Evolutionary conservation across 2,113 vertebrate genomes (phyloP).

Genomic region (Podarcis muralis): DNA sequence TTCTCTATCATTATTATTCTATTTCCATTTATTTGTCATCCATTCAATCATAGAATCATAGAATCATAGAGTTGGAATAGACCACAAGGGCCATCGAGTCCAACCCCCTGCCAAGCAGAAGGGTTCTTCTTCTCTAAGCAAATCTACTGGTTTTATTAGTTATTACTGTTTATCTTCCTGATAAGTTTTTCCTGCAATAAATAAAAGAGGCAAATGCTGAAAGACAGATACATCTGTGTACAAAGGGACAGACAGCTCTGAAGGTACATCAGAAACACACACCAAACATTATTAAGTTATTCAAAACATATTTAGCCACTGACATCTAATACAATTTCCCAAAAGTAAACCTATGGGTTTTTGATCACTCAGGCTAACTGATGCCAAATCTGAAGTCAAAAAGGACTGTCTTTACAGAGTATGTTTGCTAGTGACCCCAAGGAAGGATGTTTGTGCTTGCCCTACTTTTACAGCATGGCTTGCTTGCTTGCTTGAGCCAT

Average conservation of each 20-base stretch:
- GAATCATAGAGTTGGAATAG: no score
- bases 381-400: neutral
- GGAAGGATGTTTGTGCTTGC: neutral
- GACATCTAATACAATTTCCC: neutral
- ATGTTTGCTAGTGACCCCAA: neutral
- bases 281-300: neutral
- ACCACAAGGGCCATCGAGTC: no score
- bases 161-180: constrained; percentile 33
- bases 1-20: constrained; percentile 36
- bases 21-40: constrained; percentile 19
- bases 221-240: neutral
- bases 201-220: neutral
- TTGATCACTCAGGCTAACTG: neutral
- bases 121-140: neutral
- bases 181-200: constrained; percentile 25
- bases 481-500: neutral
- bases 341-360: neutral
- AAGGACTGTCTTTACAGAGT: neutral
- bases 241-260: neutral
- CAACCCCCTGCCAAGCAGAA: no score
- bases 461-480: neutral
- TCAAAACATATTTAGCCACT: neutral
- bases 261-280: neutral
- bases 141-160: constrained; percentile 13
- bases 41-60: no score